Evolutionary conservation across 2,888 invertebrate genomes (phyloP).

Genomic region (Pemphredon lugubris): DNA sequence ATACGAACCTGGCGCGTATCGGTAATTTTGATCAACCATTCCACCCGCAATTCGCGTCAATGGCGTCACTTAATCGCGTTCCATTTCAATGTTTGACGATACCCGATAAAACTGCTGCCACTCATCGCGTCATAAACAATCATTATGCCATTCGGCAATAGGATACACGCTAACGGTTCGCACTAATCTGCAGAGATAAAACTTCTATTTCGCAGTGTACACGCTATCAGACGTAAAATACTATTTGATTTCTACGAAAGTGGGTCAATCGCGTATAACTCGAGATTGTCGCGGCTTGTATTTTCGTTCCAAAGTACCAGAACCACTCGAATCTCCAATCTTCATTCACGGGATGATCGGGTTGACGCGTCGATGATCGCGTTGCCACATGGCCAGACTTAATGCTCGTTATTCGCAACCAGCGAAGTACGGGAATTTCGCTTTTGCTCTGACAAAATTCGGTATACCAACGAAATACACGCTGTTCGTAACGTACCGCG

Average conservation of each 20-base stretch:
- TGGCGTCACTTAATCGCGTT: neutral
- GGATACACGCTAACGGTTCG: constrained; percentile 12
- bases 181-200: constrained; percentile 17
- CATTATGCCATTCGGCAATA: neutral
- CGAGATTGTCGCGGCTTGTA: constrained; percentile 14
- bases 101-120: neutral
- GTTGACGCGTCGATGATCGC: constrained; percentile 33
- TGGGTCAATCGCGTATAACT: constrained; percentile 19
- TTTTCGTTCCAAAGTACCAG: constrained; percentile 12
- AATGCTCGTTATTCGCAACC: constrained; percentile 9
- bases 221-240: constrained; percentile 6
- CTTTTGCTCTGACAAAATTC: too few species aligned
- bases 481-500: too few species aligned
- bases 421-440: constrained; percentile 9
- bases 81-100: neutral
- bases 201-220: constrained; percentile 15
- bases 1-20: neutral
- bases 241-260: constrained; percentile 16
- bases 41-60: neutral
- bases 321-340: constrained; percentile 1
- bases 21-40: neutral
- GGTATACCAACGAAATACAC: too few species aligned
- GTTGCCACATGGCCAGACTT: neutral
- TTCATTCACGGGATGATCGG: constrained; percentile 17
- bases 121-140: neutral